phyloP scores from a whole-genome alignment of 2,113 vertebrate species.

The Stomatorhinus ivindoensis region DNA sequence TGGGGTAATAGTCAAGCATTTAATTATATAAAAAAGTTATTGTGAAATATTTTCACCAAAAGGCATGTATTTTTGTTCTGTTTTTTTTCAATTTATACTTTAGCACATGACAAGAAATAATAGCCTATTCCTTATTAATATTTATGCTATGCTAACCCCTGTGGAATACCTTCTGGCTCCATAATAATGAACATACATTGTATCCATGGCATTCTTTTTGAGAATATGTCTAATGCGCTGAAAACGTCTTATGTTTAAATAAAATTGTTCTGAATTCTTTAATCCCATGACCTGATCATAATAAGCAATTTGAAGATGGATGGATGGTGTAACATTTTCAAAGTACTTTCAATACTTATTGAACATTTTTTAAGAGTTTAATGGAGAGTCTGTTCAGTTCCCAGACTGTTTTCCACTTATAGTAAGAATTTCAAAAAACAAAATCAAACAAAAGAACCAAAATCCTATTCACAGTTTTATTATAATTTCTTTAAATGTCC shows the following conservation, averaged over 20 bases:
- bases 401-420: neutral
- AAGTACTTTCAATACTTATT: neutral
- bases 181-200: constrained; percentile 16
- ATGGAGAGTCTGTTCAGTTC: neutral
- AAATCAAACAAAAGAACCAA: neutral
- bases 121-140: constrained; percentile 12
- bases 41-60: constrained; percentile 16
- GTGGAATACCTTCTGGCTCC: constrained; percentile 7
- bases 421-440: neutral
- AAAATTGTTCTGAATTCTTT: neutral
- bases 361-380: neutral
- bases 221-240: neutral
- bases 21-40: constrained; percentile 16
- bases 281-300: neutral
- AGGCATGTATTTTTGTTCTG: neutral
- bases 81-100: neutral
- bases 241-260: neutral
- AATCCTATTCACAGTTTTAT: neutral
- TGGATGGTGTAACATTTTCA: neutral
- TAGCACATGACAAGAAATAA: constrained; percentile 1
- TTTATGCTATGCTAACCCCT: constrained; percentile 35
- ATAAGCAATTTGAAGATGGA: neutral
- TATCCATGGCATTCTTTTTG: neutral
- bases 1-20: neutral
- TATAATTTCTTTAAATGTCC: neutral